Base-by-base conservation (phyloP, 1,140 invertebrate genomes). In the Doryteuthis pealeii region DNA sequence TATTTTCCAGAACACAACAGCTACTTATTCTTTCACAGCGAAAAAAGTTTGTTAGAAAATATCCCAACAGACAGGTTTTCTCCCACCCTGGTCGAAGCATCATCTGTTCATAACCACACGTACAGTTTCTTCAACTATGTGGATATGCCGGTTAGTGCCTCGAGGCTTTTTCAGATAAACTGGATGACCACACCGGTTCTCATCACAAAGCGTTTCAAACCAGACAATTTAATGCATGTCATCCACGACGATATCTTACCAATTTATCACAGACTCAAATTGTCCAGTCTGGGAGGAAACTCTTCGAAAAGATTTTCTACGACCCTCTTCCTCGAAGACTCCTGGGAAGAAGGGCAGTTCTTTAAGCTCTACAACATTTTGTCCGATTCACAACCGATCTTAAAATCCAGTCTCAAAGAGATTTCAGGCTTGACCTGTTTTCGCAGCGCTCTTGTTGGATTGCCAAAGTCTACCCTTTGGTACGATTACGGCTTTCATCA, bases 151-250 rank as follows among this genome's bases (percentile, higher is more conserved):
- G 72, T 76, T 49, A 45, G 72, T n/a, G 32, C 68, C 10, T 71
- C 79, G 18, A 28, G 18, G 22, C n/a, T 76, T 22, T 74, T 79
- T 33, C 72, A 74, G 12, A 73, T 82, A 14, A 67, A 67, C 0
- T 79, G 83, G 74, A 35, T 82, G 12, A 70, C 77, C 33, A 73
- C 70, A 26, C 70, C 62, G 1, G 81, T 74, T 40, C 70, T 88
- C 10, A 78, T 87, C 5, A 82, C 87, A 26, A 80, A 73, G 31
- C 82, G 90, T 30, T 91, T 91, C 76, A 89, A 91, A 78, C 87
- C 89, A 10, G 89, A 90, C 76, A 91, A 91, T 81, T 81, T 91
- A 22, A 91, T 91, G 90, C 90, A 91, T 86, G 86, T 89, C 43
- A 80, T 91, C 49, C 90, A 91, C 84, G 90, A 91, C 84, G 90